Percentiles rank a stretch among this genome's conserved stretches.
These are phyloP conservation scores for Spea multiplicata DNA, from an alignment of 2,113 vertebrate genomes.

Conservation along the genomic window DNA sequence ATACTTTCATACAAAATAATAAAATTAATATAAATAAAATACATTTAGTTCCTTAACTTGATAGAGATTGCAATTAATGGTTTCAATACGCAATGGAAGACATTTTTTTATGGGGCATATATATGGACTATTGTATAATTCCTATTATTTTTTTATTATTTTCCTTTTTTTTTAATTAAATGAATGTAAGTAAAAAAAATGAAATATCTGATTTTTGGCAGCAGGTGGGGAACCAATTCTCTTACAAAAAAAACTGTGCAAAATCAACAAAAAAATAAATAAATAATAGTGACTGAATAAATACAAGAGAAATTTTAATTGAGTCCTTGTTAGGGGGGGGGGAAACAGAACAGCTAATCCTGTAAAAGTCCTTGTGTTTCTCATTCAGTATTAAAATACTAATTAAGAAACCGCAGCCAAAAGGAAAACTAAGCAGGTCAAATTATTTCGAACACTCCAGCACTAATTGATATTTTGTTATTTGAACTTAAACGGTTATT, in stretches of 20 bases:
- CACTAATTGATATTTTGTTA: slow-evolving; percentile 29
- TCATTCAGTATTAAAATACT: slow-evolving; percentile 32
- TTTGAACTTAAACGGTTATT: neutral
- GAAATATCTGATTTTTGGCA: neutral
- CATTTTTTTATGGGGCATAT: too few species aligned
- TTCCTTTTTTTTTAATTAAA: too few species aligned
- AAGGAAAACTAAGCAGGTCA: slow-evolving; percentile 4
- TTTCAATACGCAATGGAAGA: too few species aligned
- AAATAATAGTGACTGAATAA: slow-evolving; percentile 10
- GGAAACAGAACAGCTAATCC: slow-evolving; percentile 39
- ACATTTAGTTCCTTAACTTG: too few species aligned
- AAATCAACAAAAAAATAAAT: slow-evolving; percentile 10
- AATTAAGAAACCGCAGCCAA: slow-evolving; percentile 18
- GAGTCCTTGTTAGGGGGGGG: too few species aligned
- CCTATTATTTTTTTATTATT: too few species aligned
- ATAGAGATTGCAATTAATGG: too few species aligned
- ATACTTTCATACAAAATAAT: too few species aligned
- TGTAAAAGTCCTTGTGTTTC: slow-evolving; percentile 26
- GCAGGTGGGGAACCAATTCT: slow-evolving; percentile 18
- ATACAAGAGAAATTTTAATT: neutral
- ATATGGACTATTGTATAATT: too few species aligned
- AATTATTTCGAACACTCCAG: slow-evolving; percentile 22
- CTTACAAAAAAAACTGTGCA: neutral
- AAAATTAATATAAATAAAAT: too few species aligned
- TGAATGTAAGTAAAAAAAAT: too few species aligned